Percentiles rank a stretch among this genome's conserved stretches.
phyloP scores from a whole-genome alignment of 2,888 invertebrate genomes.

The Spodoptera littoralis region DNA sequence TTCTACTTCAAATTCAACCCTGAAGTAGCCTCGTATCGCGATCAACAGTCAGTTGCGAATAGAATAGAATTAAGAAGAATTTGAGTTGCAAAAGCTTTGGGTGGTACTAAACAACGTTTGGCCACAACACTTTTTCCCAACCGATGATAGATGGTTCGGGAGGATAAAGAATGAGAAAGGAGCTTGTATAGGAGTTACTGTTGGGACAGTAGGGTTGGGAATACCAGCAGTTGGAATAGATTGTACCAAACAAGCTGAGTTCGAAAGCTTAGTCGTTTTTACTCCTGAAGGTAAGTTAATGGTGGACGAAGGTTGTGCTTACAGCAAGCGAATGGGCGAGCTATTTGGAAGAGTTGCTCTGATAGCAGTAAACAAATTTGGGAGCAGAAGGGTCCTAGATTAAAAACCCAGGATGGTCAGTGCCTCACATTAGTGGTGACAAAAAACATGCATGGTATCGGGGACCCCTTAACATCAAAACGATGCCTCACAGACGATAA shows the following conservation, averaged over 20 bases:
- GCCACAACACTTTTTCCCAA: constrained; percentile 98
- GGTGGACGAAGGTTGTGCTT: constrained; percentile 96
- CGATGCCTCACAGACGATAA: constrained; percentile 87
- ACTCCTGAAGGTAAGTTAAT: constrained; percentile 92
- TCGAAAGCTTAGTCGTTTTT: constrained; percentile 92
- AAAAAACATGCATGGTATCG: constrained; percentile 67
- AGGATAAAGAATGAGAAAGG: constrained; percentile 90
- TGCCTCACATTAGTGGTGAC: constrained; percentile 75
- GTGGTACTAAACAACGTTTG: constrained; percentile 98
- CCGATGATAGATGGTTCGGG: constrained; percentile 95
- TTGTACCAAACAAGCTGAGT: constrained; percentile 89
- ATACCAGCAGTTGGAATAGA: constrained; percentile 91
- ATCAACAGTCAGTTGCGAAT: constrained; percentile 89
- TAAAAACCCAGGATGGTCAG: constrained; percentile 73
- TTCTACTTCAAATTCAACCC: constrained; percentile 96
- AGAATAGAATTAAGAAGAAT: constrained; percentile 91
- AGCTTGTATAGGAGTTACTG: constrained; percentile 77
- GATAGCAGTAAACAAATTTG: constrained; percentile 92
- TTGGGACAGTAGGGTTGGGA: constrained; percentile 91
- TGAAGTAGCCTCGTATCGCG: constrained; percentile 88
- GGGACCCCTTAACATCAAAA: constrained; percentile 87
- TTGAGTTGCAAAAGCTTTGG: constrained; percentile 95
- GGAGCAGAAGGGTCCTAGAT: constrained; percentile 86
- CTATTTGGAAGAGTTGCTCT: constrained; percentile 92
- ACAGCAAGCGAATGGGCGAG: constrained; percentile 91